These are phyloP conservation scores for Takifugu flavidus DNA, from an alignment of 2,113 vertebrate genomes.

Conservation along the genomic window DNA sequence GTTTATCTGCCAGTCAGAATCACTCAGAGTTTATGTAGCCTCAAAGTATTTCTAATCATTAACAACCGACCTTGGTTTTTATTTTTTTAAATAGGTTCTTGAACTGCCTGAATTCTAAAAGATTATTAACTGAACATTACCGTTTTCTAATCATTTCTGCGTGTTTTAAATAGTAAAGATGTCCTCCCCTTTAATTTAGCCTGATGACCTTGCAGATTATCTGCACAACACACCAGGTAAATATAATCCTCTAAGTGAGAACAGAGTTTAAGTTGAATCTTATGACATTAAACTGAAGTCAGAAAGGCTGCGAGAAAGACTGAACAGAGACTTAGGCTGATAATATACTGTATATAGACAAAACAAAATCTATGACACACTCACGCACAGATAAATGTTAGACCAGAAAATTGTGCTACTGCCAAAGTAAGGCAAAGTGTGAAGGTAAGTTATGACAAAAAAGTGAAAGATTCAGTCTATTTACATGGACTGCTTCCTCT, in stretches of 20 bases:
- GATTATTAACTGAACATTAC: too few species aligned
- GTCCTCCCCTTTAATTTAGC: neutral
- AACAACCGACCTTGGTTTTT: too few species aligned
- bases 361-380: constrained; percentile 1
- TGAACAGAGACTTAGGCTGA: constrained; percentile 19
- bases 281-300: constrained; percentile 47
- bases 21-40: too few species aligned
- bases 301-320: constrained; percentile 17
- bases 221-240: too few species aligned
- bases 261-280: constrained; percentile 8
- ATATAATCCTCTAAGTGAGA: neutral
- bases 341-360: constrained; percentile 1
- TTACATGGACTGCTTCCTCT: constrained; percentile 4
- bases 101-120: too few species aligned
- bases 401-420: neutral
- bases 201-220: too few species aligned
- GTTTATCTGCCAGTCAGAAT: neutral
- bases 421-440: neutral
- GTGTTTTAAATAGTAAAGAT: neutral
- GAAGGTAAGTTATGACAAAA: neutral
- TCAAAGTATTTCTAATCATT: too few species aligned
- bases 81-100: too few species aligned
- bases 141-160: neutral
- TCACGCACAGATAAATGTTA: neutral
- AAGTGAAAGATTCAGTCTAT: neutral